Percentiles rank a stretch among this genome's conserved stretches.
Conservation (phyloP, 2,797 vertebrate species). For the Sciaenops ocellatus region DNA sequence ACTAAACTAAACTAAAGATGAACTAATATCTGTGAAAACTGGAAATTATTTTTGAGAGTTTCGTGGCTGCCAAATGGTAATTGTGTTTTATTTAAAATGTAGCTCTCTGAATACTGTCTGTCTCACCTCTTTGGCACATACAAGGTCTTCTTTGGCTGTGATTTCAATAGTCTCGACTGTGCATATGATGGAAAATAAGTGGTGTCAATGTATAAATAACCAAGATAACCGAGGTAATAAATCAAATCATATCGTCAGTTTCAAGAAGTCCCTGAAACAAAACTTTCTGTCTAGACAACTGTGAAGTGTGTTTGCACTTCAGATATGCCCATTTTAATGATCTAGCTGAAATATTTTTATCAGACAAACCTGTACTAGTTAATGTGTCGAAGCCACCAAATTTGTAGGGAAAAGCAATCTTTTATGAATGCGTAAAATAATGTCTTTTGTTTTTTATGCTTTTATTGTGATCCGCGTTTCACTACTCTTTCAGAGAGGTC, state of each 20-base stretch:
- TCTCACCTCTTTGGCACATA: conserved; percentile 27
- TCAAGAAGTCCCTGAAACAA: conserved; percentile 2
- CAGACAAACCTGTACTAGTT: background rate
- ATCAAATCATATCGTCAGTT: background rate
- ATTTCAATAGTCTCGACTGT: conserved; percentile 11
- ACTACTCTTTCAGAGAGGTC: background rate
- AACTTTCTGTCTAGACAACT: conserved; percentile 5
- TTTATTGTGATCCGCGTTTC: background rate
- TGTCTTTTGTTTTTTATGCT: background rate
- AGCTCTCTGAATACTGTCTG: background rate
- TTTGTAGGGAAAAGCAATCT: background rate
- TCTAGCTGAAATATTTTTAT: background rate
- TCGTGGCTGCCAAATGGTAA: background rate
- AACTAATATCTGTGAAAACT: background rate
- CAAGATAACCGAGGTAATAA: background rate
- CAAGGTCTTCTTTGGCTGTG: conserved; percentile 23
- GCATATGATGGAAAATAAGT: background rate
- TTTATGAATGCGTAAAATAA: background rate
- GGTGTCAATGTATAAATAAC: conserved; percentile 21
- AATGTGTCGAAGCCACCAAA: background rate
- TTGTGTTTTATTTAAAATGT: background rate
- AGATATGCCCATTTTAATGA: background rate
- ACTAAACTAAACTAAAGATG: too few species aligned
- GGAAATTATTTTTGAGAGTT: background rate
- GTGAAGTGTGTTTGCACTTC: conserved; percentile 12